Evolutionary conservation across 2,888 invertebrate genomes (phyloP).

Genomic region (Salpingus planirostris): DNA sequence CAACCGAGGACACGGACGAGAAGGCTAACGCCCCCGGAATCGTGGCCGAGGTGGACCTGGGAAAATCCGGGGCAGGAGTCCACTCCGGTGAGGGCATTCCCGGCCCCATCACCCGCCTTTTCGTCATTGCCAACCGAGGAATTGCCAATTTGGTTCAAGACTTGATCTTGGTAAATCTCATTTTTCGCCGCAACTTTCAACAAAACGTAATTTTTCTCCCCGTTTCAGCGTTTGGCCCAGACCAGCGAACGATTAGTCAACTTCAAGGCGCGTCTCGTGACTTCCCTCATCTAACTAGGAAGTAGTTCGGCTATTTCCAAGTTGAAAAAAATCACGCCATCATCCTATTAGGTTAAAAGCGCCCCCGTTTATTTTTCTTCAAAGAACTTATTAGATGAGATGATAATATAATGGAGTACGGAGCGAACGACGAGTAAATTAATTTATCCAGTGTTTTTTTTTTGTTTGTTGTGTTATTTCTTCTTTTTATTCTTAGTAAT

Average conservation of each 20-base stretch:
- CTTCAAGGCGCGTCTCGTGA: slow-evolving; percentile 87
- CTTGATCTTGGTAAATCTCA: slow-evolving; percentile 68
- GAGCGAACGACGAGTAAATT: slow-evolving; percentile 15
- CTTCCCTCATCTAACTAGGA: slow-evolving; percentile 81
- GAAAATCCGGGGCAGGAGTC: slow-evolving; percentile 55
- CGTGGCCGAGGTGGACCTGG: slow-evolving; percentile 43
- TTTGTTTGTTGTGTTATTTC: slow-evolving; percentile 4
- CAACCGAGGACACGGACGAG: slow-evolving; percentile 54
- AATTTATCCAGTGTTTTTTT: slow-evolving; percentile 27
- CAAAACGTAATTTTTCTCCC: background rate
- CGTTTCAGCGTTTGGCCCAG: slow-evolving; percentile 66
- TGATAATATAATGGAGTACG: too few relatives aligned
- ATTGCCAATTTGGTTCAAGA: slow-evolving; percentile 81
- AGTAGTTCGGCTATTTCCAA: too few relatives aligned
- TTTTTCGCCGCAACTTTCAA: slow-evolving; percentile 1
- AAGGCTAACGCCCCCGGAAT: slow-evolving; percentile 47
- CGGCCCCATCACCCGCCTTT: slow-evolving; percentile 77
- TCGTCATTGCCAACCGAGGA: slow-evolving; percentile 80
- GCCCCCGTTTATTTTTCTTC: slow-evolving; percentile 8
- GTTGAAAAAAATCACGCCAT: slow-evolving; percentile 17
- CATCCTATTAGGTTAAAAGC: slow-evolving; percentile 6
- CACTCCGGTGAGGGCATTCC: slow-evolving; percentile 65
- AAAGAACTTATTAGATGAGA: too few relatives aligned
- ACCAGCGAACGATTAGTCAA: slow-evolving; percentile 87
- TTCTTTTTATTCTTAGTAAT: slow-evolving; percentile 21